These are phyloP conservation scores for Drosophila rubida DNA, from an alignment of 2,888 invertebrate species.

Conservation along the genomic window DNA sequence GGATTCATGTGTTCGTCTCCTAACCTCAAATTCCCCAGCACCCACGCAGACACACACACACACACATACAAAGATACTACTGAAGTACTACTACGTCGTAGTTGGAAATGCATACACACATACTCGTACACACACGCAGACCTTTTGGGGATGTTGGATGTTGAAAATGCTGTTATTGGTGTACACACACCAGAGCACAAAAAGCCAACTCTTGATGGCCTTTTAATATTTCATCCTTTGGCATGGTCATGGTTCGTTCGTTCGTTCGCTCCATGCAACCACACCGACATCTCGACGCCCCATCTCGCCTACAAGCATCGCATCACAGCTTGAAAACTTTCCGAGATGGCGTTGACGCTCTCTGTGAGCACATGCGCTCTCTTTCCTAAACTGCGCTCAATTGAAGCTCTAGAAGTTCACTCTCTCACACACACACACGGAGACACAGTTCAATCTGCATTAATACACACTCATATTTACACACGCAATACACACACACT, in stretches of 20 bases:
- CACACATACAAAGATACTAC: constrained; percentile 6
- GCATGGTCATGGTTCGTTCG: constrained; percentile 83
- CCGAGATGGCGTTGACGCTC: background rate
- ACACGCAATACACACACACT: background rate
- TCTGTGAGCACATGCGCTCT: constrained; percentile 45
- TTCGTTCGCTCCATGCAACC: constrained; percentile 61
- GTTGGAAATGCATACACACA: constrained; percentile 13
- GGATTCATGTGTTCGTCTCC: constrained; percentile 4
- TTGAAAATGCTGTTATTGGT: constrained; percentile 24
- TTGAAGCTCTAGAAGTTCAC: constrained; percentile 21
- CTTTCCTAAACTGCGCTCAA: constrained; percentile 9
- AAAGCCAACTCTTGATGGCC: constrained; percentile 41
- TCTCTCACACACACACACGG: constrained; percentile 1
- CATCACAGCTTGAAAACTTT: constrained; percentile 7
- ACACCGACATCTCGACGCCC: constrained; percentile 15
- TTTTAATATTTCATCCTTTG: constrained; percentile 78
- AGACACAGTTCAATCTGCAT: constrained; percentile 2
- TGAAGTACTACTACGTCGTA: background rate
- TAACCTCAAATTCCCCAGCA: constrained; percentile 20
- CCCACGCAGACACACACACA: constrained; percentile 5
- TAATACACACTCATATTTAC: constrained; percentile 4
- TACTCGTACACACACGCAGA: constrained; percentile 1
- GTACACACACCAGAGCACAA: constrained; percentile 42
- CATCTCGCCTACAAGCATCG: too few species aligned
- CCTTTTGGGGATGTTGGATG: constrained; percentile 52